phyloP scores from a whole-genome alignment of 1,140 invertebrate species.

The Ridgeia piscesae region DNA sequence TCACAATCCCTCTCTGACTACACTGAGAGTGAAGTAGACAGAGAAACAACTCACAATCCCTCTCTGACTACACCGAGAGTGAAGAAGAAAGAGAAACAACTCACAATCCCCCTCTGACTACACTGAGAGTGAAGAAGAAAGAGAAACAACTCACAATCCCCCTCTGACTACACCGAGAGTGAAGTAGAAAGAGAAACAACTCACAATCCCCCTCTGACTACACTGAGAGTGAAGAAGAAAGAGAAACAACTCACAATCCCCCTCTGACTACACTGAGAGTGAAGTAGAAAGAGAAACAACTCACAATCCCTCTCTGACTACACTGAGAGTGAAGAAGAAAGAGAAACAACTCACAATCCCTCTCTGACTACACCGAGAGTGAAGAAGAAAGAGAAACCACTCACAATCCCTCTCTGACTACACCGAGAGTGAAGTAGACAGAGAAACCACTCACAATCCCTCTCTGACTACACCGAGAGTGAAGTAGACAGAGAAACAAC shows the following conservation, averaged over 20 bases:
- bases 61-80: constrained; percentile 71
- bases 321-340: neutral
- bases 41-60: constrained; percentile 63
- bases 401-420: constrained; percentile 79
- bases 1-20: constrained; percentile 79
- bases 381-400: constrained; percentile 2
- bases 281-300: constrained; percentile 10
- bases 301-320: constrained; percentile 79
- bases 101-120: constrained; percentile 79
- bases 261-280: constrained; percentile 71
- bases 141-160: constrained; percentile 63
- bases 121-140: neutral
- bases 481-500: constrained; percentile 10
- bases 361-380: constrained; percentile 71
- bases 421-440: neutral
- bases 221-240: neutral
- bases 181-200: constrained; percentile 10
- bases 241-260: constrained; percentile 63
- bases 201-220: constrained; percentile 79
- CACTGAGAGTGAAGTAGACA: neutral
- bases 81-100: constrained; percentile 7
- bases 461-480: constrained; percentile 71
- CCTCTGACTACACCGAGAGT: constrained; percentile 71
- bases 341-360: constrained; percentile 63
- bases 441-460: constrained; percentile 63